Evolutionary conservation across 2,113 vertebrate genomes (phyloP), one percentile per base, ranked within the genome.

Genomic region (Oxyura jamaicensis): DNA sequence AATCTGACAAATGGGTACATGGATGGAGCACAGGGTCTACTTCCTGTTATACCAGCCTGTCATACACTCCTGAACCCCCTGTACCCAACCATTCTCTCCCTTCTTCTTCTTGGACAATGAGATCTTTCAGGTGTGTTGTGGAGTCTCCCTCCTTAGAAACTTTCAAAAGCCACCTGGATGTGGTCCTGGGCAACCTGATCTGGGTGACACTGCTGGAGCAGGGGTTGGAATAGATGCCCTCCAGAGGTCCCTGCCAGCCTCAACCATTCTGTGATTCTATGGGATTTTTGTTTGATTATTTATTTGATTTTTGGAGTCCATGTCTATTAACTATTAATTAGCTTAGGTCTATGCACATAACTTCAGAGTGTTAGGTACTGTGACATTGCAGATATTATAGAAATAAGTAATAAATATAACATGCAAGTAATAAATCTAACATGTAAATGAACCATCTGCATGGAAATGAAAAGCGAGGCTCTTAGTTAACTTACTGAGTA

Each of bases 401-500:
- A 93, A 94, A 93, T 86, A 86, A 67, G n/a, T 78, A 75, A 91
- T 86, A 93, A 84, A 84, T 82, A 39, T 92, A 56, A 69, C 28
- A 87, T 84, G 50, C 46, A 86, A 67, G 36, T 78, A 75, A 91
- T 86, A 93, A 84, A 86, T 82, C 39, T 92, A 60, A 73, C 25
- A 87, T 84, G 50, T 73, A 95, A 95, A 83, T 87, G 58, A 93
- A 79, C n/a, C 13, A 58, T 90, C 87, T 73, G 87, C 62, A 95
- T 85, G 84, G 78, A 95, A 96, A 92, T 58, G 55, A 91, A 84
- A 94, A 95, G 23, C 14, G 23, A 62, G 15, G 22, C 58, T 92
- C 17, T 90, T 87, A 77, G 82, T 87, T 91, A 95, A 72, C 76
- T 93, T 88, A 81, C 79, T 68, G 39, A 93, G 84, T 84, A 91